Base-by-base conservation (phyloP, 2,888 invertebrate species). In the Podotricha telesiphe region DNA sequence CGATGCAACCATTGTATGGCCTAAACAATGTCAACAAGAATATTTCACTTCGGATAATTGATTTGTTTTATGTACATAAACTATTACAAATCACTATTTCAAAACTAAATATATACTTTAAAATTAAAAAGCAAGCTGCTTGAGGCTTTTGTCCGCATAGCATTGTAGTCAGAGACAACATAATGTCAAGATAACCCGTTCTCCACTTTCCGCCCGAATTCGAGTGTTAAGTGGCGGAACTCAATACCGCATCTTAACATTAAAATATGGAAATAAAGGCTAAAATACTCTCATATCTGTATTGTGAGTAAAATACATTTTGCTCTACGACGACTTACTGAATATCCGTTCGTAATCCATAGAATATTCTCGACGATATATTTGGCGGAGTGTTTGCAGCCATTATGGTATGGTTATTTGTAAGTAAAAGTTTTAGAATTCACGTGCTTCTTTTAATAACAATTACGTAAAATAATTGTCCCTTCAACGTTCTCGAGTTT, bases 341-440 rank as follows among this genome's bases (percentile, higher is more conserved):
- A 76, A 93, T 93, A 73, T 94, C 93, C 17, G 95, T 95, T 66
- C 94, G 93, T 22, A 96, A 85, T 4, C 96, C 96, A 75, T 95
- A 94, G 78, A 95, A 93, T 75, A 94, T 87, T 66, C 94, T 89
- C 0, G 95, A 94, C 72, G 94, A 93, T 71, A 96, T 85, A 77
- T 91, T 86, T 20, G 94, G 94, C 68, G 86, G 85, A 67, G 92
- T 83, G n/a, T 78, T 75, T 17, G 74, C 72, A 20, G 88, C 82
- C 91, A 91, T 90, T 68, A 72, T 79, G 40, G 2, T 28, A 28
- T 28, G 48, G 69, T 75, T 75, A 65, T 8, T 40, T 53, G 19
- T 47, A n/a, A 42, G 13, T 13, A 13, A 13, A 3, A 42, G 13
- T 42, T 42, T 53, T 28, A 59, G 11, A 17, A 59, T 10, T 22